phyloP scores from a whole-genome alignment of 2,888 invertebrate species.

The Neria commutata region DNA sequence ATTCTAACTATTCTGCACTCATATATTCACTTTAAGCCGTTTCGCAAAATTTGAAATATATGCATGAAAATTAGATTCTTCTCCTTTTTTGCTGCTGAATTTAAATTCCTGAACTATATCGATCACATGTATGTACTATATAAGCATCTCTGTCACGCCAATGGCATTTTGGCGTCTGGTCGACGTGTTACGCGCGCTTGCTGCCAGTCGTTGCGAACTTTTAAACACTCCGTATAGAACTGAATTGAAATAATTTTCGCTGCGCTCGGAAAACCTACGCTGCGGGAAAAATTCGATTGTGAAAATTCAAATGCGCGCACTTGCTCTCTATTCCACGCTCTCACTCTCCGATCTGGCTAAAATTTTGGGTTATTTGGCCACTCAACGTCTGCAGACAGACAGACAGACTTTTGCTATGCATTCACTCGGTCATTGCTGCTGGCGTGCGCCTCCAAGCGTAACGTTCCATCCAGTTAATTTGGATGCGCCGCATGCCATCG shows the following conservation, averaged over 20 bases:
- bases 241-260: constrained; percentile 45
- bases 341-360: too few relatives aligned
- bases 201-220: constrained; percentile 37
- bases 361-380: too few relatives aligned
- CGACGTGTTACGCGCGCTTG: constrained; percentile 27
- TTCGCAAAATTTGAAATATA: constrained; percentile 28
- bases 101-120: constrained; percentile 38
- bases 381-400: too few relatives aligned
- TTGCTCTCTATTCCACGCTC: too few relatives aligned
- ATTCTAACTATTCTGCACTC: constrained; percentile 29
- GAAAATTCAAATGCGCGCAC: too few relatives aligned
- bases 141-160: constrained; percentile 52
- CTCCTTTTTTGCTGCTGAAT: too few relatives aligned
- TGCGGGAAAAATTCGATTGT: not conserved
- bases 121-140: constrained; percentile 43
- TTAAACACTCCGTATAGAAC: constrained; percentile 49
- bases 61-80: too few relatives aligned
- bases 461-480: too few relatives aligned
- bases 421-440: too few relatives aligned
- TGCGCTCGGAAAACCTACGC: constrained; percentile 33
- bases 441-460: too few relatives aligned
- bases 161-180: constrained; percentile 32
- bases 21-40: constrained; percentile 18
- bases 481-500: too few relatives aligned
- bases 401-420: too few relatives aligned